A percentile compares a stretch with the other conserved stretches of the same genome.
These are phyloP conservation scores for Huso huso DNA, from an alignment of 2,797 vertebrate genomes.

Conservation along the genomic window DNA sequence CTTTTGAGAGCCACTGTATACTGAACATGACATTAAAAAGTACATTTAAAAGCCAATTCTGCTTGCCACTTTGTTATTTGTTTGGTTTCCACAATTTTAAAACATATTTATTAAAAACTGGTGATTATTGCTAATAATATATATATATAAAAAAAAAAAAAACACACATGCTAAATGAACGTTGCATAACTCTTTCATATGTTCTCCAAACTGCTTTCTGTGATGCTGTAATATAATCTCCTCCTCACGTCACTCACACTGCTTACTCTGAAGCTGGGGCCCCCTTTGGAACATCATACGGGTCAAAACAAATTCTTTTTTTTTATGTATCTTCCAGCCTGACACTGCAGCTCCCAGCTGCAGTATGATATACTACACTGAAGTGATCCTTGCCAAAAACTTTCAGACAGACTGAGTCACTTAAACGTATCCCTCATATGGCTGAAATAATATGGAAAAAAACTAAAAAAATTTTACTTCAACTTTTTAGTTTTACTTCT, in stretches of 20 bases:
- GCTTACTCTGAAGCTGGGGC: background rate
- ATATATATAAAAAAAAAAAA: too few relatives aligned
- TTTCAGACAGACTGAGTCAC: slow-evolving; percentile 61
- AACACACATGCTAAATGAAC: too few relatives aligned
- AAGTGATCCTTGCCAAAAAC: slow-evolving; percentile 38
- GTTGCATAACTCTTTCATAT: too few relatives aligned
- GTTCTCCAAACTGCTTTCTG: background rate
- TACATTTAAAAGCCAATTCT: too few relatives aligned
- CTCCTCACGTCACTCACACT: background rate
- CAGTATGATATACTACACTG: slow-evolving; percentile 55
- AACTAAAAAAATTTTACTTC: slow-evolving; percentile 30
- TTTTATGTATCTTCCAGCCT: slow-evolving; percentile 30
- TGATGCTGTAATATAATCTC: background rate
- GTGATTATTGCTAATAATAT: too few relatives aligned
- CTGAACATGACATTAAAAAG: too few relatives aligned
- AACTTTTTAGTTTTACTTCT: background rate
- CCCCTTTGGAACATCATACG: background rate
- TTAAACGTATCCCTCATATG: slow-evolving; percentile 65
- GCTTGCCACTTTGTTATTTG: too few relatives aligned
- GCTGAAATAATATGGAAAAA: slow-evolving; percentile 64
- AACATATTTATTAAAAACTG: too few relatives aligned
- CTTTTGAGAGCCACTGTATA: too few relatives aligned
- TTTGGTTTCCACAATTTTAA: too few relatives aligned
- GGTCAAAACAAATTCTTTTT: background rate
- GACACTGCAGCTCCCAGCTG: slow-evolving; percentile 55